Evolutionary conservation across 2,113 vertebrate genomes (phyloP), one percentile per base, ranked within the genome.

Genomic region (Corapipo altera): DNA sequence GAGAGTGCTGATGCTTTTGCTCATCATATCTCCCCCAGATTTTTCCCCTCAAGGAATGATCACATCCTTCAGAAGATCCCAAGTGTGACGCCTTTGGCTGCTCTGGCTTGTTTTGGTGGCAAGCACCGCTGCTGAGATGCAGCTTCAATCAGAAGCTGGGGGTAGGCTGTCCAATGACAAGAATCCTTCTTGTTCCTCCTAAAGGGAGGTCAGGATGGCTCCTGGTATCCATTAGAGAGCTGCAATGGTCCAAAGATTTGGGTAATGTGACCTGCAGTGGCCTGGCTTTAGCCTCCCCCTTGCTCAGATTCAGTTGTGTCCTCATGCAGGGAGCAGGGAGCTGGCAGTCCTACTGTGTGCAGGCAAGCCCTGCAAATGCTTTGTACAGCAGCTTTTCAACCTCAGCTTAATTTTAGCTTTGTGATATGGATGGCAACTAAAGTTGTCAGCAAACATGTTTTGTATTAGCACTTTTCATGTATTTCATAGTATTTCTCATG

Each of bases 91-190:
- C 24, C 22, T 49, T 59, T 51, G 75, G 44, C 57, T 78, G 28
- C 61, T 73, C 17, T 22, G 41, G 33, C 46, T 66, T 1, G 0
- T n/a, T n/a, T 59, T 0, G 2, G 58, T 64, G 55, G 15, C 10
- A n/a, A 44, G 48, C 2, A 4, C 41, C 13, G 6, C 64, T 3
- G 2, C n/a, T 2, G 1, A 62, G 70, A 14, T 51, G 32, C 35
- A 12, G 41, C 71, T 59, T 87, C 37, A 72, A 21, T 15, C 2
- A 8, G 58, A 46, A 72, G 54, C n/a, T 62, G 26, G 22, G 22
- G 24, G 27, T 43, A 67, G 11, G 3, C 4, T 28, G 18, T 78
- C 66, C 52, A 58, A 2, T 4, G 0, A 11, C 14, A 54, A 46
- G 33, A 82, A 41, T 24, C 65, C 27, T 64, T 72, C 43, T n/a